These are phyloP conservation scores for Protobothrops flavoviridis DNA, from an alignment of 2,113 vertebrate genomes.

Conservation along the genomic window DNA sequence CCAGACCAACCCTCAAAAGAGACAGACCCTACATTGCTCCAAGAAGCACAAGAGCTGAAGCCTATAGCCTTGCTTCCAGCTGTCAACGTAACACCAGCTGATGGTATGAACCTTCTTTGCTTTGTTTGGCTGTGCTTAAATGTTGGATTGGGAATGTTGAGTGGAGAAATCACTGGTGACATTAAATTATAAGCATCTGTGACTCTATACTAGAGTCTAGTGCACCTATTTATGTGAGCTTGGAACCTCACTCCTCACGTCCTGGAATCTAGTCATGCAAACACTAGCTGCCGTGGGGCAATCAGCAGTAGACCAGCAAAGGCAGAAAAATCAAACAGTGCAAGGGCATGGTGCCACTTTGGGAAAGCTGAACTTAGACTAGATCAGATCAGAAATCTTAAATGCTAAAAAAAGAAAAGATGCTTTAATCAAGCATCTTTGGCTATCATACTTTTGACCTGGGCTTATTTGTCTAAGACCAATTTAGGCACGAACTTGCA, in stretches of 20 bases:
- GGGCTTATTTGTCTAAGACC: neutral
- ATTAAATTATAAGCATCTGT: neutral
- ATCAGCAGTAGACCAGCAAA: neutral
- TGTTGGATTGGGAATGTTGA: neutral
- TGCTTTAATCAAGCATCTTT: neutral
- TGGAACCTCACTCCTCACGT: neutral
- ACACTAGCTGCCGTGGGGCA: neutral
- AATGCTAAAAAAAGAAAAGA: neutral
- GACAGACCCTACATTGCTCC: conserved; percentile 42
- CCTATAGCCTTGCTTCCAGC: conserved; percentile 58
- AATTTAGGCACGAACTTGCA: neutral
- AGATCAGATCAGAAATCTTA: neutral
- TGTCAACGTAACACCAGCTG: conserved; percentile 64
- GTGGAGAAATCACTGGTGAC: neutral
- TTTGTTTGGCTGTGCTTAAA: neutral
- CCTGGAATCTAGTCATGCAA: neutral
- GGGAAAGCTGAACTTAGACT: neutral
- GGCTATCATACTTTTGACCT: neutral
- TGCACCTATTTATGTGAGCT: neutral
- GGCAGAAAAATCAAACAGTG: neutral
- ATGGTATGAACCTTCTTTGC: conserved; percentile 51
- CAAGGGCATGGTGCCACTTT: neutral
- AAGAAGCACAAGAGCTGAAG: conserved; percentile 53
- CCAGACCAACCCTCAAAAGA: conserved; percentile 71
- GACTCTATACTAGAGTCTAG: too few relatives aligned